Percentiles rank a stretch among this genome's conserved stretches.
These are phyloP conservation scores for Trididemnum miniatum DNA, from an alignment of 23 tunicate species.

Conservation along the genomic window DNA sequence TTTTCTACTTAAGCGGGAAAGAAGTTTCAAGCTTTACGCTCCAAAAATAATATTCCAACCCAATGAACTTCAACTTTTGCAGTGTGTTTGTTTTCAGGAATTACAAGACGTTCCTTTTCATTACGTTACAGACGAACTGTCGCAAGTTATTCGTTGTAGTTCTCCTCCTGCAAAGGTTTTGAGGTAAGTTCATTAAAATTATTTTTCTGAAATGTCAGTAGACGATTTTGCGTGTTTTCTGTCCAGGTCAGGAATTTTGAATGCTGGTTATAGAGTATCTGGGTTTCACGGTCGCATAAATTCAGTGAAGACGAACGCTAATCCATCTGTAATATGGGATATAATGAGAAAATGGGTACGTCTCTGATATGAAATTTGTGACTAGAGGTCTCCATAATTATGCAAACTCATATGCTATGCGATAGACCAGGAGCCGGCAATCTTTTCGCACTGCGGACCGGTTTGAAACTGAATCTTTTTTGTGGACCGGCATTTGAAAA, in stretches of 20 bases:
- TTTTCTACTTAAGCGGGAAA: too few relatives aligned
- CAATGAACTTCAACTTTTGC: too few relatives aligned
- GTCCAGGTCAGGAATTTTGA: constrained; percentile 65
- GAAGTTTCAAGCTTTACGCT: too few relatives aligned
- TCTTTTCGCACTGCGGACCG: too few relatives aligned
- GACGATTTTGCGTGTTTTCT: neutral
- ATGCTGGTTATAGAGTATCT: constrained; percentile 79
- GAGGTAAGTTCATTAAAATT: constrained; percentile 23
- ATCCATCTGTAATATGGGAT: constrained; percentile 86
- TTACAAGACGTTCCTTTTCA: constrained; percentile 88
- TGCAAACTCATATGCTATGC: too few relatives aligned
- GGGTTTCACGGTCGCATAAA: constrained; percentile 57
- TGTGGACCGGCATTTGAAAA: too few relatives aligned
- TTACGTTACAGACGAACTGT: constrained; percentile 76
- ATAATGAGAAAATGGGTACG: constrained; percentile 66
- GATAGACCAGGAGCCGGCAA: too few relatives aligned
- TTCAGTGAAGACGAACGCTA: constrained; percentile 76
- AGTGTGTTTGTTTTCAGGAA: constrained; percentile 86
- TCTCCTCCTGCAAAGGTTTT: constrained; percentile 54
- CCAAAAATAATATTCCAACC: too few relatives aligned
- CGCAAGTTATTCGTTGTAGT: constrained; percentile 46
- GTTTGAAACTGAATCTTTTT: too few relatives aligned
- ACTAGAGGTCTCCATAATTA: too few relatives aligned
- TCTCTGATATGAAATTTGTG: too few relatives aligned
- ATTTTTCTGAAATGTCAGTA: neutral